A percentile compares a stretch with the other conserved stretches of the same genome.
phyloP scores from a whole-genome alignment of 2,113 vertebrate species.

The Neotoma lepida region DNA sequence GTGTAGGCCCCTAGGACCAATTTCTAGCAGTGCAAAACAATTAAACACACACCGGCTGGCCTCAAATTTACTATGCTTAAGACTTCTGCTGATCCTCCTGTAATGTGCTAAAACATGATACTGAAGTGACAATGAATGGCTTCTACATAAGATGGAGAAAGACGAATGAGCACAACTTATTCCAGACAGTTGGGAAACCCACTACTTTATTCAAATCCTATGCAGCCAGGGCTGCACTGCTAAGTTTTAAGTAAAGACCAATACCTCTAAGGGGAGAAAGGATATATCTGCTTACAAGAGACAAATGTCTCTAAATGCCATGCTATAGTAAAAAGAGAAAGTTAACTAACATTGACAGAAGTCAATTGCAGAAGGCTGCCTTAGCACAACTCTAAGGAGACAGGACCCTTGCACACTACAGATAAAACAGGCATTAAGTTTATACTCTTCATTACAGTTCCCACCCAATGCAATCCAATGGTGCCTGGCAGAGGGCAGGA shows the following conservation, averaged over 20 bases:
- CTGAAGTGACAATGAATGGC: not conserved
- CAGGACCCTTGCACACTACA: not conserved
- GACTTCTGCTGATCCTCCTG: not conserved
- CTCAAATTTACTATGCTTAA: not conserved
- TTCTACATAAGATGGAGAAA: not conserved
- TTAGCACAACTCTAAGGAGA: not conserved
- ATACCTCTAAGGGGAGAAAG: not conserved
- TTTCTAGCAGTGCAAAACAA: not conserved
- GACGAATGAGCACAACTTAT: not conserved
- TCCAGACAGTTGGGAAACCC: not conserved
- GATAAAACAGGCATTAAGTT: not conserved
- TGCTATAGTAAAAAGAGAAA: not conserved
- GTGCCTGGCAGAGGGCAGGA: not conserved
- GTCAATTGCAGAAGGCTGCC: not conserved
- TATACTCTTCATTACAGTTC: not conserved
- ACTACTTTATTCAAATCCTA: not conserved
- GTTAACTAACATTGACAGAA: not conserved
- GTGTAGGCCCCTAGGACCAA: not conserved
- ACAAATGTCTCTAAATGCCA: not conserved
- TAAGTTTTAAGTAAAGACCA: not conserved
- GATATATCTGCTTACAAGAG: not conserved
- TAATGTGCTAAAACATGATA: not conserved
- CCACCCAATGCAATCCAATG: not conserved
- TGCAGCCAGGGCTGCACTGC: not conserved
- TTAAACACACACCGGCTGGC: not conserved